Evolutionary conservation across 1,140 invertebrate genomes (phyloP).

Genomic region (Mactra quadrangularis): DNA sequence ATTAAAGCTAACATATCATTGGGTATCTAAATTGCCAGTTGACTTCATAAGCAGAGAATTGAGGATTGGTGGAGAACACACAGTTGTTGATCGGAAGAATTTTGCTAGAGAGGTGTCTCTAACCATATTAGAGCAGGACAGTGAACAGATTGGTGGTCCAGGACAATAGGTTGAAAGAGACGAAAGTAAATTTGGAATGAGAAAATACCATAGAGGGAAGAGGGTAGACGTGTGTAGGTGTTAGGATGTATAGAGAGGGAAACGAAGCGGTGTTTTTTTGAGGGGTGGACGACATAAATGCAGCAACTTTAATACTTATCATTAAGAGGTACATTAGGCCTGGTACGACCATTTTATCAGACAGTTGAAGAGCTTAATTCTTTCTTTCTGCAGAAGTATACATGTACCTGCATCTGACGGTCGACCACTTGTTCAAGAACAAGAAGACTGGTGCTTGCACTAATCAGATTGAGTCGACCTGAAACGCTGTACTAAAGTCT

Average conservation of each 20-base stretch:
- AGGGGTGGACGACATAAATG: background rate
- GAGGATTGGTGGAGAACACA: background rate
- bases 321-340: background rate
- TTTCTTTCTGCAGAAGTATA: background rate
- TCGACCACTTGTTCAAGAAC: background rate
- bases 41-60: background rate
- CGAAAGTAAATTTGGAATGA: background rate
- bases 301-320: constrained; percentile 7
- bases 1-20: background rate
- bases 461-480: constrained; percentile 12
- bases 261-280: background rate
- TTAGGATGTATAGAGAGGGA: background rate
- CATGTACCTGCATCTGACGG: too few species aligned
- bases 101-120: constrained; percentile 1
- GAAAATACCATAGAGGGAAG: constrained; percentile 1
- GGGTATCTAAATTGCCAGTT: background rate
- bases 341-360: constrained; percentile 2
- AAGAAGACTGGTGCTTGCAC: constrained; percentile 3
- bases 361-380: background rate
- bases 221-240: too few species aligned
- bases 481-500: background rate
- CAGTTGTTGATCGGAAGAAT: constrained; percentile 3
- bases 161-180: background rate
- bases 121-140: background rate
- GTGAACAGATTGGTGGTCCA: constrained; percentile 3